Percentiles rank a stretch among this genome's conserved stretches.
These are phyloP conservation scores for Cephus cinctus DNA, from an alignment of 1,140 invertebrate genomes.

Conservation along the genomic window DNA sequence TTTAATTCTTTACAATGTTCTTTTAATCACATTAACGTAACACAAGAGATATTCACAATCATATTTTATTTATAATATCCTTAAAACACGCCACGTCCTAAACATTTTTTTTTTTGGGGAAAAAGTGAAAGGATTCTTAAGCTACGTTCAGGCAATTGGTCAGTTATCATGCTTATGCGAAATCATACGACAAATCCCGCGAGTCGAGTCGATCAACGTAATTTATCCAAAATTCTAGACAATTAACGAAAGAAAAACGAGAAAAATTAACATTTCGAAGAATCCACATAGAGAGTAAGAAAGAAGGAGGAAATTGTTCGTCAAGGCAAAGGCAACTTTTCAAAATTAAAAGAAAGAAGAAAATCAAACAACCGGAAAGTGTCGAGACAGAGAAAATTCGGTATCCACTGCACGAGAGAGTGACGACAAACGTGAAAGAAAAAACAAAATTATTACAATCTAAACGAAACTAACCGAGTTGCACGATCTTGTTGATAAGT, in stretches of 20 bases:
- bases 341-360: no score
- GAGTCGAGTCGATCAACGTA: background rate
- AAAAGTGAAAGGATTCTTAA: constrained; percentile 49
- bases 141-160: constrained; percentile 53
- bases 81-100: constrained; percentile 51
- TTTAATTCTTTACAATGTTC: constrained; percentile 54
- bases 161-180: constrained; percentile 35
- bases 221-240: constrained; percentile 3
- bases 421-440: no score
- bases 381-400: no score
- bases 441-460: no score
- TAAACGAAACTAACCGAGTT: constrained; percentile 6
- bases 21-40: constrained; percentile 55
- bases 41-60: constrained; percentile 55
- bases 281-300: no score
- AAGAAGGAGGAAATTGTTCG: no score
- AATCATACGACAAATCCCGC: background rate
- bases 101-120: constrained; percentile 40
- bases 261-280: no score
- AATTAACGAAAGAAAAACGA: background rate
- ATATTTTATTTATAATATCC: constrained; percentile 49
- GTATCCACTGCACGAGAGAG: no score
- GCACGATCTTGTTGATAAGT: constrained; percentile 40
- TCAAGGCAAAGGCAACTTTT: no score
- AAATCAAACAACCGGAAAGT: no score